These are phyloP conservation scores for Zenarchopterus dispar DNA, from an alignment of 2,797 vertebrate species.

Conservation along the genomic window DNA sequence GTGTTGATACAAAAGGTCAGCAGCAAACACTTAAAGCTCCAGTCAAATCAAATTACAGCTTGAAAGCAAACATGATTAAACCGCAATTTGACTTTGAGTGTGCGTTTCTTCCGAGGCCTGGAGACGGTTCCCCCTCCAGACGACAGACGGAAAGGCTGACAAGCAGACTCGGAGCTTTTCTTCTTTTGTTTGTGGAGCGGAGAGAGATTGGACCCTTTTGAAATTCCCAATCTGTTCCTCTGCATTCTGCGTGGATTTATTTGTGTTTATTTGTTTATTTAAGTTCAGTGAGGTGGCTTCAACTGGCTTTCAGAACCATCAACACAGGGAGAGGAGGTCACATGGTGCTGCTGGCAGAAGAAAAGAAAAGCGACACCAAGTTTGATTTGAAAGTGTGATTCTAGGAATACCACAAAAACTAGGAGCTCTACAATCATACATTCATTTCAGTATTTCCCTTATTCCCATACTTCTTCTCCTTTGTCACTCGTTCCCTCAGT, in stretches of 20 bases:
- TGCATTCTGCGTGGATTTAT: constrained; percentile 63
- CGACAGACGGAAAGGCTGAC: constrained; percentile 44
- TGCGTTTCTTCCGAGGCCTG: constrained; percentile 42
- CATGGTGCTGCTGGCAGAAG: constrained; percentile 41
- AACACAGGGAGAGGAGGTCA: constrained; percentile 50
- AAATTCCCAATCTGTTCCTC: constrained; percentile 60
- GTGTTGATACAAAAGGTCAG: constrained; percentile 57
- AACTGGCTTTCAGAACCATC: constrained; percentile 57
- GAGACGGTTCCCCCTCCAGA: constrained; percentile 17
- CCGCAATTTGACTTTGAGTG: constrained; percentile 50
- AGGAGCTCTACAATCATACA: constrained; percentile 22
- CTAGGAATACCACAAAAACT: constrained; percentile 22
- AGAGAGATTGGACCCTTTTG: constrained; percentile 50
- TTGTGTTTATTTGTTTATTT: constrained; percentile 9
- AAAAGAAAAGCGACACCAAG: constrained; percentile 29
- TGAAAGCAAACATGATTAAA: constrained; percentile 49
- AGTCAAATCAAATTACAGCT: constrained; percentile 48
- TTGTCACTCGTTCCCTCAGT: constrained; percentile 20
- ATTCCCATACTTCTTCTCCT: constrained; percentile 32
- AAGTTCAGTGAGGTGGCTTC: constrained; percentile 50
- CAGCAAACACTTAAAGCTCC: constrained; percentile 20
- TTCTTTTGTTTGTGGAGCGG: constrained; percentile 39
- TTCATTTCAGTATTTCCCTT: constrained; percentile 31
- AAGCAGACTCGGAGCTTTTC: constrained; percentile 46
- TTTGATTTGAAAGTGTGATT: constrained; percentile 34